phyloP scores from a whole-genome alignment of 2,888 invertebrate genomes.

The Lucinisca nassula region DNA sequence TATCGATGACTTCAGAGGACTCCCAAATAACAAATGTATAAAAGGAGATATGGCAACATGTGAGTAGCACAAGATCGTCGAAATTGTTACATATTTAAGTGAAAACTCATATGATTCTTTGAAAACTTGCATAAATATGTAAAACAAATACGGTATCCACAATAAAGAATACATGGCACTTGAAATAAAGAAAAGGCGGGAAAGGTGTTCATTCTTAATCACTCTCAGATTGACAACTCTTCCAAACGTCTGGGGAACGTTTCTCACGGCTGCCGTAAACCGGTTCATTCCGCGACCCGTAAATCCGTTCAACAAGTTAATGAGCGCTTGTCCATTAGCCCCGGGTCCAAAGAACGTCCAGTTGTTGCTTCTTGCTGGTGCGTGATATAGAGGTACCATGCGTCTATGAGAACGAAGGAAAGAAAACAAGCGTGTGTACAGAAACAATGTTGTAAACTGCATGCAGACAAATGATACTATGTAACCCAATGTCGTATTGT shows the following conservation, averaged over 20 bases:
- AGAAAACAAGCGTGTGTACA: constrained; percentile 82
- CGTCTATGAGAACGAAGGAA: constrained; percentile 82
- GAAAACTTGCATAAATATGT: constrained; percentile 80
- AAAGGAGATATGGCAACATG: constrained; percentile 83
- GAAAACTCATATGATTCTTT: constrained; percentile 60
- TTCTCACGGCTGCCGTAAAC: constrained; percentile 70
- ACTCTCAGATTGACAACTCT: constrained; percentile 80
- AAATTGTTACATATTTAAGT: constrained; percentile 71
- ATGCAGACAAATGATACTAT: constrained; percentile 81
- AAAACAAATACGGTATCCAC: constrained; percentile 82
- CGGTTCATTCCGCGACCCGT: constrained; percentile 75
- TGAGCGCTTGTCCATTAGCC: constrained; percentile 82
- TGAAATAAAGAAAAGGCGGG: constrained; percentile 80
- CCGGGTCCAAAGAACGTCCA: constrained; percentile 86
- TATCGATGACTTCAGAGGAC: constrained; percentile 57
- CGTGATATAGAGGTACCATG: constrained; percentile 82
- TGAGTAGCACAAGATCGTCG: constrained; percentile 81
- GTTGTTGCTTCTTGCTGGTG: constrained; percentile 83
- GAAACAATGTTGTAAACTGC: constrained; percentile 73
- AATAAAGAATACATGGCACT: constrained; percentile 75
- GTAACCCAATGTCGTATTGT: constrained; percentile 85
- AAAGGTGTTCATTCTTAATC: constrained; percentile 83
- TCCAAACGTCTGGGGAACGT: constrained; percentile 74
- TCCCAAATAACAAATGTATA: constrained; percentile 75
- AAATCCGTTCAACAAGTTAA: constrained; percentile 83